Conservation (phyloP, 2,888 invertebrate species). For the Urechis unicinctus region DNA sequence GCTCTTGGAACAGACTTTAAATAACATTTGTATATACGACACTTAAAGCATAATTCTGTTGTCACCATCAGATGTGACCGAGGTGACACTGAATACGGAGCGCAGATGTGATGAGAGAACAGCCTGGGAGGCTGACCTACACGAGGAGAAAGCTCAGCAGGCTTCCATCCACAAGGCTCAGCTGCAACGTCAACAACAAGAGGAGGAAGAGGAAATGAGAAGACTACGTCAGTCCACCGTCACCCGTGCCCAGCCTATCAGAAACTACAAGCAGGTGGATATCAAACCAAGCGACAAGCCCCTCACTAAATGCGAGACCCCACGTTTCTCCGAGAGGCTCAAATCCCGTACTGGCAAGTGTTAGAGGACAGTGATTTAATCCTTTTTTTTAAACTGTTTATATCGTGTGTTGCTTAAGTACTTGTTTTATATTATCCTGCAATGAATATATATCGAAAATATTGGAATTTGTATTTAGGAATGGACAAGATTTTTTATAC, state of each 20-base stretch:
- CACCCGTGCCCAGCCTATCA: background rate
- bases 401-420: too few species aligned
- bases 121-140: constrained; percentile 32
- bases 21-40: too few species aligned
- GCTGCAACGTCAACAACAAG: background rate
- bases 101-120: constrained; percentile 55
- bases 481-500: too few species aligned
- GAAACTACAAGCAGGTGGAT: background rate
- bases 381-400: too few species aligned
- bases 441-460: too few species aligned
- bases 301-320: background rate
- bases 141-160: constrained; percentile 24
- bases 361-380: too few species aligned
- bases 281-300: background rate
- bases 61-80: constrained; percentile 50
- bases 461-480: too few species aligned
- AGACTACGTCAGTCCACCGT: background rate
- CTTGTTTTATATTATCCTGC: too few species aligned
- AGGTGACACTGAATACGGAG: constrained; percentile 63
- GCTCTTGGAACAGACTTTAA: too few species aligned
- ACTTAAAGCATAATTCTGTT: too few species aligned
- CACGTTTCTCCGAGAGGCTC: background rate
- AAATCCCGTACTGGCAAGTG: background rate
- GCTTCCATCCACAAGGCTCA: background rate
- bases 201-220: background rate